phyloP scores from a whole-genome alignment of 2,888 invertebrate species.

The Tetanocera ferruginea region DNA sequence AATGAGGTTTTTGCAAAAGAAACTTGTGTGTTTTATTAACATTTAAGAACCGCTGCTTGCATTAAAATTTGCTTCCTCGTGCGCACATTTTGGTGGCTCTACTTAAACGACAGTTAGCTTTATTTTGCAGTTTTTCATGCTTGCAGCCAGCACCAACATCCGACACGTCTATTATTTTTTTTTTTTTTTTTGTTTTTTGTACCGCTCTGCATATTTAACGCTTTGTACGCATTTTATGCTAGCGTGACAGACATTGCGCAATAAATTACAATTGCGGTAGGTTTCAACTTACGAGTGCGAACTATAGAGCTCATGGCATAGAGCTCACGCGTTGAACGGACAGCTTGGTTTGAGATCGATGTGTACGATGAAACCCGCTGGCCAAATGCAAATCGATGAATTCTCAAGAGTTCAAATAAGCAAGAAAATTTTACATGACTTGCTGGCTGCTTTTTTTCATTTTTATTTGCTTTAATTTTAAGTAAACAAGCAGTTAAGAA shows the following conservation, averaged over 20 bases:
- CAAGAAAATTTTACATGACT: neutral
- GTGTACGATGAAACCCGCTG: neutral
- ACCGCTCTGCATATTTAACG: slow-evolving; percentile 12
- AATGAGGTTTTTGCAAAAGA: neutral
- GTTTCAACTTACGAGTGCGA: slow-evolving; percentile 32
- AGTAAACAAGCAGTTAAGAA: too few relatives aligned
- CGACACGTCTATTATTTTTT: neutral
- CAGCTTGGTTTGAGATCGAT: neutral
- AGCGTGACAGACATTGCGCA: slow-evolving; percentile 20
- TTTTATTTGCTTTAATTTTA: neutral
- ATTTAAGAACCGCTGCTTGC: neutral
- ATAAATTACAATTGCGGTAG: slow-evolving; percentile 36
- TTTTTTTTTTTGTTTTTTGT: neutral
- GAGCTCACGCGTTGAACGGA: neutral
- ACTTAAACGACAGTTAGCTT: neutral
- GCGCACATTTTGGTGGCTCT: neutral
- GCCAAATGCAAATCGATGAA: slow-evolving; percentile 19
- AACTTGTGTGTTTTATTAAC: neutral
- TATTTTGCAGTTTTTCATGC: too few relatives aligned
- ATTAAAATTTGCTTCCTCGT: neutral
- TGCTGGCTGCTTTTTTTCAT: neutral
- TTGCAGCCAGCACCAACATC: too few relatives aligned
- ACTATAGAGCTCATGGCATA: neutral
- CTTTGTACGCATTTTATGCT: slow-evolving; percentile 14
- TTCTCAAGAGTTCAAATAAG: neutral